Conservation (phyloP, 2,888 invertebrate species). For the Cheiracanthium punctorium region DNA sequence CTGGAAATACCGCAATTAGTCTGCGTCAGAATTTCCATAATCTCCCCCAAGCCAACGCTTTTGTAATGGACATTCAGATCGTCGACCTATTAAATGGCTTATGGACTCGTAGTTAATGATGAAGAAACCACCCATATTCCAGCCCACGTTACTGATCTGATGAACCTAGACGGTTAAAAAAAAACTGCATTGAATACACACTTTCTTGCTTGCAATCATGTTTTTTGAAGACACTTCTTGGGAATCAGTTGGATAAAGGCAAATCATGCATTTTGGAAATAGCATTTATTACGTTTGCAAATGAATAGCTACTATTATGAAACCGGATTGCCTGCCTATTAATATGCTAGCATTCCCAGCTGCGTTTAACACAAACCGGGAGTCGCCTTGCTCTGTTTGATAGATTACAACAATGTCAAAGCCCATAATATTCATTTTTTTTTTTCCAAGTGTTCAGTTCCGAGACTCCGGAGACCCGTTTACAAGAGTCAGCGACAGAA, state of each 20-base stretch:
- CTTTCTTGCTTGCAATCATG: neutral
- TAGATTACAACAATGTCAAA: conserved; percentile 35
- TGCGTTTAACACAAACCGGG: conserved; percentile 16
- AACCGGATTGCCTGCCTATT: conserved; percentile 6
- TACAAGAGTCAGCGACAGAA: conserved; percentile 4
- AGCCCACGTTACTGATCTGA: conserved; percentile 24
- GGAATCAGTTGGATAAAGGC: neutral
- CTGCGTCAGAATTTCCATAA: conserved; percentile 20
- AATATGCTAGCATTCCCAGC: conserved; percentile 20
- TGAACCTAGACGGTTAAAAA: conserved; percentile 25
- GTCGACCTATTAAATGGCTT: conserved; percentile 24
- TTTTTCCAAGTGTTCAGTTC: neutral
- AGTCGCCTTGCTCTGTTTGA: conserved; percentile 32
- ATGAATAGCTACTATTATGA: conserved; percentile 20
- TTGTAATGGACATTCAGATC: conserved; percentile 29
- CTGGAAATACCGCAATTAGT: neutral
- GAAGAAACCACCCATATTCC: conserved; percentile 31
- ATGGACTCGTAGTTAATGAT: conserved; percentile 24
- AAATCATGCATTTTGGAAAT: conserved; percentile 20
- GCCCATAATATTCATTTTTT: conserved; percentile 3
- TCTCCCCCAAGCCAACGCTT: conserved; percentile 19
- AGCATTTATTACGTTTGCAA: conserved; percentile 45
- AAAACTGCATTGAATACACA: neutral
- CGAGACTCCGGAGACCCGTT: conserved; percentile 1
- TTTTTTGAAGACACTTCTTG: neutral